A percentile compares a stretch with the other conserved stretches of the same genome.
phyloP scores from a whole-genome alignment of 2,113 vertebrate genomes.

The Amazona vittata region DNA sequence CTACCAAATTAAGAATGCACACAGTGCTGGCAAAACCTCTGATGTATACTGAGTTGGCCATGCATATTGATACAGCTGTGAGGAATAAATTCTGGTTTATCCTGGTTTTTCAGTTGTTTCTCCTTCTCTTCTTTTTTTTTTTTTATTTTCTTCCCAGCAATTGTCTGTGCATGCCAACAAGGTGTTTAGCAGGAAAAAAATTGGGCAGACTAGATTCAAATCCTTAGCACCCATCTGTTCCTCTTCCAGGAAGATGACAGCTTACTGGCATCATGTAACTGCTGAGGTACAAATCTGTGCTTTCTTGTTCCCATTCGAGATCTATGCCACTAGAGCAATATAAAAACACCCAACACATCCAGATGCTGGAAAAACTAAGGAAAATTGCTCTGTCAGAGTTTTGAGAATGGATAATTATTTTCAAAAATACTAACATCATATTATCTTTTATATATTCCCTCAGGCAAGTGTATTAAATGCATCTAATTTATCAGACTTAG shows the following conservation, averaged over 20 bases:
- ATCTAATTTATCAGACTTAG: conserved; percentile 24
- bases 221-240: neutral
- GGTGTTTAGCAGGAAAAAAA: neutral
- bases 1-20: neutral
- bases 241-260: neutral
- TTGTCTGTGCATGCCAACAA: neutral
- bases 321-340: neutral
- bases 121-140: neutral
- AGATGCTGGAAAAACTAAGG: neutral
- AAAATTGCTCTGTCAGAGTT: neutral
- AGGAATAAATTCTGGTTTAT: neutral
- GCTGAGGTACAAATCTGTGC: neutral
- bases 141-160: neutral
- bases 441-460: neutral
- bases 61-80: neutral
- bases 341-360: neutral
- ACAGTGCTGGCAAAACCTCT: neutral
- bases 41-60: neutral
- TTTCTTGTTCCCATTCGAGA: neutral
- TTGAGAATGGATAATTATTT: neutral
- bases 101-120: neutral
- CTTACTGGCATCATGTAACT: neutral
- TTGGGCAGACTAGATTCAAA: neutral
- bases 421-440: neutral
- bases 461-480: neutral